Evolutionary conservation across 2,888 invertebrate species (phyloP), one percentile per base, ranked within the genome.

Genomic region (Brachyptera risi): DNA sequence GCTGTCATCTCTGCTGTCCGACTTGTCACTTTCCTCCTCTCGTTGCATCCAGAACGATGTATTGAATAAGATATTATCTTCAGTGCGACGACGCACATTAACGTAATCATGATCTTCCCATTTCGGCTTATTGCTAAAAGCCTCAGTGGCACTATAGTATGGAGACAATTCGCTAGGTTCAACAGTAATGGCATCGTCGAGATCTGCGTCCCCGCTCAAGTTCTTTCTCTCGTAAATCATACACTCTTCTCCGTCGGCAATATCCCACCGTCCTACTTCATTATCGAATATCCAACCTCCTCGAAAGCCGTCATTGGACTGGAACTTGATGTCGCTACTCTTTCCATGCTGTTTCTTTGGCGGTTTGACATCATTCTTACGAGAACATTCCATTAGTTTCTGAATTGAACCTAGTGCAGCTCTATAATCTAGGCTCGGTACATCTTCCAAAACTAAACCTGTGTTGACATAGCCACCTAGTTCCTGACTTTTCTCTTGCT

Each of bases 381-480:
- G 44, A 31, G 51, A 60, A 38, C 62, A 63, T 31, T 63, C 59
- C 65, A 67, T 67, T 31, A 67, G 49, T n/a, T 49, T 63, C 3
- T 63, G 60, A 13, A 67, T 40, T 15, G 61, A 61, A 24, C 63
- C 61, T n/a, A 67, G 47, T 31, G 67, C 67, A 38, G 59, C 60
- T 24, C 27, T 58, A 61, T 65, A 64, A 42, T 67, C 67, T 1
- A 65, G 47, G 37, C 60, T 62, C 50, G 35, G 57, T 49, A 21
- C 49, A 15, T 13, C 51, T 3, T 51, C 54, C 1, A 57, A 31
- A 26, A 66, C 60, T n/a, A 69, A 61, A 2, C 65, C 69, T 26
- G 69, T 61, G 50, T 70, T 70, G 13, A 69, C 62, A 60, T 69
- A 70, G 7, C 69, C 70, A 5, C 69, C 70, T n/a, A 69, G 69